A percentile compares a stretch with the other conserved stretches of the same genome.
Evolutionary conservation across 2,888 invertebrate species (phyloP).

Genomic region (Orchesella flavescens): DNA sequence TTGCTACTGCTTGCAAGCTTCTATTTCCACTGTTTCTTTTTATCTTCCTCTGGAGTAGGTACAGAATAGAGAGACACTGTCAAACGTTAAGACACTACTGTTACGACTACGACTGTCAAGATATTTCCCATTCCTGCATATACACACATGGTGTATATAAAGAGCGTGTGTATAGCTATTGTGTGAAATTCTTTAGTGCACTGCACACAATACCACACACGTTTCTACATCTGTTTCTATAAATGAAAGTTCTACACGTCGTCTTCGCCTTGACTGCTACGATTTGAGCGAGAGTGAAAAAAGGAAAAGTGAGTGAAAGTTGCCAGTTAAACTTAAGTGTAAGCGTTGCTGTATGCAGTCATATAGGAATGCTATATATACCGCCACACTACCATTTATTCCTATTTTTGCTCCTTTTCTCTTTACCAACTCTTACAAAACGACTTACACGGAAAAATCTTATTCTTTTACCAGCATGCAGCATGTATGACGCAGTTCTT

Average conservation of each 20-base stretch:
- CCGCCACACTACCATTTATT: not conserved
- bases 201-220: not conserved
- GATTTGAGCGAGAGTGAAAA: not conserved
- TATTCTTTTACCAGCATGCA: not conserved
- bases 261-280: not conserved
- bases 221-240: not conserved
- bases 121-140: too few relatives aligned
- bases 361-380: too few relatives aligned
- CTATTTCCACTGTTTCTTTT: too few relatives aligned
- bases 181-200: not conserved
- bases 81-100: too few relatives aligned
- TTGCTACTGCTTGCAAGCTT: too few relatives aligned
- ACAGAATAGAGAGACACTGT: too few relatives aligned
- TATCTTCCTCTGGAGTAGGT: too few relatives aligned
- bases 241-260: not conserved
- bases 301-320: conserved; percentile 13
- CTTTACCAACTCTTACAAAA: not conserved
- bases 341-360: not conserved
- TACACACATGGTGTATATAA: not conserved
- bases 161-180: not conserved
- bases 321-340: conserved; percentile 19
- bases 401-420: not conserved
- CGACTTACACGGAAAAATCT: not conserved
- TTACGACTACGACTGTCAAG: too few relatives aligned
- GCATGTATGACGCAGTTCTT: too few relatives aligned